These are phyloP conservation scores for Myxocyprinus asiaticus DNA, from an alignment of 2,113 vertebrate genomes.

Conservation along the genomic window DNA sequence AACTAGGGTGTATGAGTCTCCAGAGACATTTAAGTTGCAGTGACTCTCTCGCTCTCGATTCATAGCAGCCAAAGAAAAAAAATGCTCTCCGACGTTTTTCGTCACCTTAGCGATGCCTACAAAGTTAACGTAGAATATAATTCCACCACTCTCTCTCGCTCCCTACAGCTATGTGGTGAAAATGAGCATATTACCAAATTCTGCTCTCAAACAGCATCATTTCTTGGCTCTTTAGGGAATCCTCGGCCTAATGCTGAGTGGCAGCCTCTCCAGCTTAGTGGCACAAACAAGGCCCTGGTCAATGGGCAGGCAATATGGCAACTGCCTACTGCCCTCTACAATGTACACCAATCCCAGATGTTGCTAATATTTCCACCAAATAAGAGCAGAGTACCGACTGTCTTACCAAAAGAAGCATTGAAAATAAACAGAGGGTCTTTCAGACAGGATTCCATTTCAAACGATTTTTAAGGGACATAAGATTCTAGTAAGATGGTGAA, in stretches of 20 bases:
- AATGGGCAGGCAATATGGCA: constrained; percentile 70
- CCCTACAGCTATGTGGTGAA: constrained; percentile 60
- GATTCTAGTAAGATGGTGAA: constrained; percentile 14
- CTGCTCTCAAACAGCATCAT: constrained; percentile 49
- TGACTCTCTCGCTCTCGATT: constrained; percentile 47
- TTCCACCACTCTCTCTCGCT: constrained; percentile 67
- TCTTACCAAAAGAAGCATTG: constrained; percentile 38
- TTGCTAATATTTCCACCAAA: constrained; percentile 70
- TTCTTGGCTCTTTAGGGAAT: constrained; percentile 68
- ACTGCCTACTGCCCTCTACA: constrained; percentile 55
- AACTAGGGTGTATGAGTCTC: constrained; percentile 11
- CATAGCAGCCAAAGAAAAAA: constrained; percentile 44
- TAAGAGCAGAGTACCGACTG: constrained; percentile 56
- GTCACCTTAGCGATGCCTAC: constrained; percentile 45
- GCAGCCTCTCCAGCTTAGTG: constrained; percentile 66
- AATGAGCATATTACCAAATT: constrained; percentile 77
- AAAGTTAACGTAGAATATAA: constrained; percentile 71
- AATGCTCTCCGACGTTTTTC: constrained; percentile 56
- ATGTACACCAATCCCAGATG: constrained; percentile 64
- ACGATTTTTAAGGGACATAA: constrained; percentile 51
- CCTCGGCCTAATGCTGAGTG: constrained; percentile 71
- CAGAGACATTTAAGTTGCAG: constrained; percentile 39
- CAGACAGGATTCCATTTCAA: constrained; percentile 44
- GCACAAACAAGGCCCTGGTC: constrained; percentile 62
- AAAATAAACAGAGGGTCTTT: constrained; percentile 66